A percentile compares a stretch with the other conserved stretches of the same genome.
These are phyloP conservation scores for Todus mexicanus DNA, from an alignment of 2,797 vertebrate species.

Conservation along the genomic window DNA sequence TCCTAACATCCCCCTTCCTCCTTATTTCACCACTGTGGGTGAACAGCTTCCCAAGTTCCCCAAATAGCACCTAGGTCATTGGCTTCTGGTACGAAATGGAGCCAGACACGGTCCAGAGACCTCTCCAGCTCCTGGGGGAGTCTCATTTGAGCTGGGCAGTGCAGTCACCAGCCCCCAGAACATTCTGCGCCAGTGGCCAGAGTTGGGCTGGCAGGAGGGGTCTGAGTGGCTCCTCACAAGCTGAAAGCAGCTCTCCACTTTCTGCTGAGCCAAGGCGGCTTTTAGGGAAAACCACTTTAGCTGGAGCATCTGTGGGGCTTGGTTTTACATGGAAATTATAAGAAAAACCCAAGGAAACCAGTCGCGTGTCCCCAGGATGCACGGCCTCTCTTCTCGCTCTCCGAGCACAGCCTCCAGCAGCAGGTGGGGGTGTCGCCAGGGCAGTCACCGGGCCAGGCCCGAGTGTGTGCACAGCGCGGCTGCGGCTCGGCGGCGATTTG, in stretches of 20 bases:
- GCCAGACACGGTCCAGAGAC: not conserved
- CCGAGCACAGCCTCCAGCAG: not conserved
- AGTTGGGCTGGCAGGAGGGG: not conserved
- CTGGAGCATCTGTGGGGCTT: not conserved
- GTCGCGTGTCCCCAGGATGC: fast-evolving
- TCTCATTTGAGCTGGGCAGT: fast-evolving
- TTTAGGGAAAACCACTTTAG: fast-evolving
- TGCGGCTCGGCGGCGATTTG: not conserved
- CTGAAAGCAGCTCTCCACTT: fast-evolving
- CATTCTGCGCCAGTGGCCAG: fast-evolving
- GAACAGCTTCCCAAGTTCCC: not conserved
- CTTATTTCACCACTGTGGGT: not conserved
- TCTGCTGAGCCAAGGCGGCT: not conserved
- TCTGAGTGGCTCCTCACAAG: not conserved
- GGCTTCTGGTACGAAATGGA: not conserved
- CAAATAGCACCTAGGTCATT: fast-evolving
- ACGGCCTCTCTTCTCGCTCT: not conserved
- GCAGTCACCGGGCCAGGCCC: not conserved
- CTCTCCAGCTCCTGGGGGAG: too few species aligned
- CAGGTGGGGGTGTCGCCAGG: not conserved
- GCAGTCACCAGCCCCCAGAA: not conserved
- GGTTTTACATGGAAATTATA: not conserved
- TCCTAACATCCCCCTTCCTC: fast-evolving
- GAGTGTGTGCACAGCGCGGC: too few species aligned
- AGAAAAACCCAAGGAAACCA: not conserved